Percentiles rank a stretch among this genome's conserved stretches.
These are phyloP conservation scores for Aplysina aerophoba DNA, from an alignment of 37 sponge, comb jelly and placozoan species.

Conservation along the genomic window DNA sequence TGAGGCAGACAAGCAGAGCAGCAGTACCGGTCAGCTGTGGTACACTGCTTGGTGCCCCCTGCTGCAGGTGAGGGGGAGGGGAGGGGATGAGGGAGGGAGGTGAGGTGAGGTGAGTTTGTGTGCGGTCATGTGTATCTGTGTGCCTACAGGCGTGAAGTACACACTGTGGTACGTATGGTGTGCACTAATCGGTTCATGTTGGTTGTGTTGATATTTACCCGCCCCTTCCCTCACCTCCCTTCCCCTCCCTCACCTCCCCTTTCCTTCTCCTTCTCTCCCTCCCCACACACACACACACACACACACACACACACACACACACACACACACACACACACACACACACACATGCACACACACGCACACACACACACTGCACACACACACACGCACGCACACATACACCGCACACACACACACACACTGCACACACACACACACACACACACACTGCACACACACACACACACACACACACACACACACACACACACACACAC, in stretches of 20 bases:
- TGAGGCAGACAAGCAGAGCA: neutral
- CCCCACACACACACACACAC: no score
- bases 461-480: neutral
- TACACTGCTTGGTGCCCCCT: constrained; percentile 85
- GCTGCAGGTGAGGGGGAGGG: constrained; percentile 49
- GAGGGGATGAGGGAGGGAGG: neutral
- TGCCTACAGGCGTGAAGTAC: neutral
- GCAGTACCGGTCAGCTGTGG: constrained; percentile 61
- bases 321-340: no score
- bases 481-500: neutral
- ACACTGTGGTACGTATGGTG: no score
- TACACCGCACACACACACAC: neutral
- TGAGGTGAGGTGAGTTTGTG: neutral
- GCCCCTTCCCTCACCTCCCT: neutral
- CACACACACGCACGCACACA: neutral
- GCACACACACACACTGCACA: no score
- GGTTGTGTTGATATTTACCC: no score
- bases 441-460: neutral
- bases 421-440: constrained; percentile 13
- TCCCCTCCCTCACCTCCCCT: neutral
- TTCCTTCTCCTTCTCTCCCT: neutral
- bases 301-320: no score
- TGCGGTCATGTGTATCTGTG: constrained; percentile 20
- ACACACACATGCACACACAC: no score
- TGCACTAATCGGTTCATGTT: no score